Evolutionary conservation across 92 coral and sea anemone species (phyloP).

Genomic region (Heteractis magnifica): DNA sequence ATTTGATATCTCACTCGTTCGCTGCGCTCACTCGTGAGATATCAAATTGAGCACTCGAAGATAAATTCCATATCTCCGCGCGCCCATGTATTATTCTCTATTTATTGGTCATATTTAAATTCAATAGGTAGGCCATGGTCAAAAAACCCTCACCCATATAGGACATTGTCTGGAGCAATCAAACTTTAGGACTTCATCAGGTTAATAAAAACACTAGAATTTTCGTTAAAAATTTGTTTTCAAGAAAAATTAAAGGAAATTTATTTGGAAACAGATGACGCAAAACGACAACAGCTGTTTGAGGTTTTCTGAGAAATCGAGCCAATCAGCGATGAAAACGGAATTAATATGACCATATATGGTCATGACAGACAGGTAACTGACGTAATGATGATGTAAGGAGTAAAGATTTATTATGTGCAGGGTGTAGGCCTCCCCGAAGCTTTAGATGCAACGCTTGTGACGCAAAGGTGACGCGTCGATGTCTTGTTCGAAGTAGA

Average conservation of each 20-base stretch:
- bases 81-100: no score
- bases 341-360: slow-evolving; percentile 30
- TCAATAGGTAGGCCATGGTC: no score
- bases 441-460: slow-evolving; percentile 63
- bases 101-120: no score
- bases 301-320: not conserved
- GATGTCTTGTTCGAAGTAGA: slow-evolving; percentile 79
- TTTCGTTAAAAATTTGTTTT: not conserved
- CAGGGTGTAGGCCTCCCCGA: slow-evolving; percentile 77
- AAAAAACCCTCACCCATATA: not conserved
- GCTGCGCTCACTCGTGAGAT: no score
- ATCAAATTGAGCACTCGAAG: no score
- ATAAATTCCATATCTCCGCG: no score
- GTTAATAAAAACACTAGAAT: not conserved
- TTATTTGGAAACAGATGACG: slow-evolving; percentile 11
- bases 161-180: not conserved
- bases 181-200: not conserved
- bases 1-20: no score
- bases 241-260: not conserved
- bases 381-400: slow-evolving; percentile 95
- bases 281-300: slow-evolving; percentile 31
- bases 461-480: slow-evolving; percentile 96
- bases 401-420: slow-evolving; percentile 41
- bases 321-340: slow-evolving; percentile 8
- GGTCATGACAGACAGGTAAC: slow-evolving; percentile 62